A percentile compares a stretch with the other conserved stretches of the same genome.
phyloP scores from a whole-genome alignment of 2,113 vertebrate genomes.

The Tenrec ecaudatus region DNA sequence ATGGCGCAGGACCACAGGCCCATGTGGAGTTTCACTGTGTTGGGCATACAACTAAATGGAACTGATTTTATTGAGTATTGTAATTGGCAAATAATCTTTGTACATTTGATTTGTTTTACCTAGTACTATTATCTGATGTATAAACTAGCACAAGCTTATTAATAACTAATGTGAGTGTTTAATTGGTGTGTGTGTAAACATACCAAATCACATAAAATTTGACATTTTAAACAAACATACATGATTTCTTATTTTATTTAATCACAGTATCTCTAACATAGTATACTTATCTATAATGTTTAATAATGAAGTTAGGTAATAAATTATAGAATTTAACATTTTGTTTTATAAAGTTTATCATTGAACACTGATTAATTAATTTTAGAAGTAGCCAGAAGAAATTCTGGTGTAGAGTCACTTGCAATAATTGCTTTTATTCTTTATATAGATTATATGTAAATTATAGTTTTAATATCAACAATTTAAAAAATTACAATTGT shows the following conservation, averaged over 20 bases:
- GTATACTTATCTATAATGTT: neutral
- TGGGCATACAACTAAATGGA: neutral
- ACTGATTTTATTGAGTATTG: neutral
- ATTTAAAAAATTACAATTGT: neutral
- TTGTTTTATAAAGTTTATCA: neutral
- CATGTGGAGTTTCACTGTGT: neutral
- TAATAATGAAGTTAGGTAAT: neutral
- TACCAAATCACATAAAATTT: neutral
- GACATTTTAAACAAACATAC: neutral
- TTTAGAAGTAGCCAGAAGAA: neutral
- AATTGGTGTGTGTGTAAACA: constrained; percentile 4
- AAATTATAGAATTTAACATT: neutral
- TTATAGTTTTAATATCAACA: neutral
- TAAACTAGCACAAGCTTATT: neutral
- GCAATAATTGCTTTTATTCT: neutral
- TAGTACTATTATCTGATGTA: neutral
- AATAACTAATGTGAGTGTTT: constrained; percentile 15
- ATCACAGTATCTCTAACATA: neutral
- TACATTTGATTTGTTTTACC: constrained; percentile 1
- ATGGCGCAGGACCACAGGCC: too few species aligned
- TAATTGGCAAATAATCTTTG: neutral
- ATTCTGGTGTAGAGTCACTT: neutral
- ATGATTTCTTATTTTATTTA: neutral
- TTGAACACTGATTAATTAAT: neutral
- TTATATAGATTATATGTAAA: neutral